phyloP scores from a whole-genome alignment of 2,797 vertebrate species.

The Lepilemur septentrionalis region DNA sequence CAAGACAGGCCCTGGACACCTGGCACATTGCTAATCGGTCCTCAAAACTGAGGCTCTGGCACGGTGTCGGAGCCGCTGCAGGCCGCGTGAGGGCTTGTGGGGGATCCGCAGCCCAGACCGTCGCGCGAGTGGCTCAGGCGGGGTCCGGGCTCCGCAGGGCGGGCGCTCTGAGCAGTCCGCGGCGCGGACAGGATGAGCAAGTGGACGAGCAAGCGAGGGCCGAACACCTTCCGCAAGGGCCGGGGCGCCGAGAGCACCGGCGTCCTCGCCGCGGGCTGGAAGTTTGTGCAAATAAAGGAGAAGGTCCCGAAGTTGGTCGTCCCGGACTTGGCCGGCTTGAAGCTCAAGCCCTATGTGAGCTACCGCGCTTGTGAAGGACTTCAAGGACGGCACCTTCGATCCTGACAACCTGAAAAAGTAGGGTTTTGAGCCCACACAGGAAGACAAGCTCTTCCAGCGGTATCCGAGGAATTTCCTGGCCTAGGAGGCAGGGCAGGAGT shows the following conservation, averaged over 20 bases:
- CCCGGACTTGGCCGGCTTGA: constrained; percentile 88
- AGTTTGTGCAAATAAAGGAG: constrained; percentile 87
- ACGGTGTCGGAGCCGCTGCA: accelerated
- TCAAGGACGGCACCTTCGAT: constrained; percentile 87
- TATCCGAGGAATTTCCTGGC: constrained; percentile 94
- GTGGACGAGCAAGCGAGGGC: constrained; percentile 95
- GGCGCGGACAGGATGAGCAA: constrained; percentile 92
- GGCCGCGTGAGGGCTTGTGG: accelerated
- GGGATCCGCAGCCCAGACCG: accelerated
- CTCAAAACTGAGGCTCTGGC: not conserved
- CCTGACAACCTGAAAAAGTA: constrained; percentile 90
- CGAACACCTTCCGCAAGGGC: constrained; percentile 88
- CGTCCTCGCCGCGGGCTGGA: constrained; percentile 81
- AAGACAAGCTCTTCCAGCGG: constrained; percentile 94
- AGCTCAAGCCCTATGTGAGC: constrained; percentile 93
- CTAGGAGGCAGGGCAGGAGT: not conserved
- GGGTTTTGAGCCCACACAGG: constrained; percentile 92
- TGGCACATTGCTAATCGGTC: not conserved
- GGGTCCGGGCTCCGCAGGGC: not conserved
- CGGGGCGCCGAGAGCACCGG: constrained; percentile 88
- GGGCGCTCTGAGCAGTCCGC: constrained; percentile 91
- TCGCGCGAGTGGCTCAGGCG: too few species aligned
- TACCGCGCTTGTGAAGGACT: constrained; percentile 90
- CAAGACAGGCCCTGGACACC: not conserved
- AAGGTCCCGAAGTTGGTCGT: constrained; percentile 95